These are phyloP conservation scores for Leucozona laternaria DNA, from an alignment of 2,888 invertebrate species.

Conservation along the genomic window DNA sequence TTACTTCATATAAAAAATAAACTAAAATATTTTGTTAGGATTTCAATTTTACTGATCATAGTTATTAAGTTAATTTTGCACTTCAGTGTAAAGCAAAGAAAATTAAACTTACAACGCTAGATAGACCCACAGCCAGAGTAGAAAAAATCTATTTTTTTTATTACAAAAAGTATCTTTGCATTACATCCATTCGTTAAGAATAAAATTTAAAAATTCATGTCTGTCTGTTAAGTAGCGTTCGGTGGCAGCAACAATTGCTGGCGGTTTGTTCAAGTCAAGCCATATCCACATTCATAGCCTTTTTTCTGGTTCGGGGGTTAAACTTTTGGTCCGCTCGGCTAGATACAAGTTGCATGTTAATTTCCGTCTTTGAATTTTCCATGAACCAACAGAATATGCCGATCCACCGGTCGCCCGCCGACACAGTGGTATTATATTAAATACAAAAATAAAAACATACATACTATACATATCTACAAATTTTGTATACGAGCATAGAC, in stretches of 20 bases:
- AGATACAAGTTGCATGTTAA: conserved; percentile 74
- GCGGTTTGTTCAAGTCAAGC: conserved; percentile 9
- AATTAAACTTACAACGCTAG: background rate
- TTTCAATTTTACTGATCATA: no score
- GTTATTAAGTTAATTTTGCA: background rate
- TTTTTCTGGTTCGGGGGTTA: conserved; percentile 59
- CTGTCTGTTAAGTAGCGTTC: conserved; percentile 43
- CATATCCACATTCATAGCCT: background rate
- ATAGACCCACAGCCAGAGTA: background rate
- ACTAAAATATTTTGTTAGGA: no score
- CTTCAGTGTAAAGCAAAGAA: background rate
- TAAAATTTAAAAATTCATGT: conserved; percentile 65
- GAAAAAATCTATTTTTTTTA: background rate
- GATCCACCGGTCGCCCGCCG: background rate
- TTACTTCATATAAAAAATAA: no score
- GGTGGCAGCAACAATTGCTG: conserved; percentile 6
- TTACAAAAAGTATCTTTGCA: conserved; percentile 10
- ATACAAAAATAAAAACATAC: background rate
- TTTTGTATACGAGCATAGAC: background rate
- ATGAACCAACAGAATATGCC: conserved; percentile 35
- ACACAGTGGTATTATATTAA: conserved; percentile 19
- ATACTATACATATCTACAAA: background rate
- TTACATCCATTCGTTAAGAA: conserved; percentile 56
- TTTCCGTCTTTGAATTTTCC: conserved; percentile 64
- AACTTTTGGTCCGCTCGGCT: conserved; percentile 67